Percentiles rank a stretch among this genome's conserved stretches.
Evolutionary conservation across 92 coral and sea anemone genomes (phyloP).

Genomic region (Palythoa grandiflora): DNA sequence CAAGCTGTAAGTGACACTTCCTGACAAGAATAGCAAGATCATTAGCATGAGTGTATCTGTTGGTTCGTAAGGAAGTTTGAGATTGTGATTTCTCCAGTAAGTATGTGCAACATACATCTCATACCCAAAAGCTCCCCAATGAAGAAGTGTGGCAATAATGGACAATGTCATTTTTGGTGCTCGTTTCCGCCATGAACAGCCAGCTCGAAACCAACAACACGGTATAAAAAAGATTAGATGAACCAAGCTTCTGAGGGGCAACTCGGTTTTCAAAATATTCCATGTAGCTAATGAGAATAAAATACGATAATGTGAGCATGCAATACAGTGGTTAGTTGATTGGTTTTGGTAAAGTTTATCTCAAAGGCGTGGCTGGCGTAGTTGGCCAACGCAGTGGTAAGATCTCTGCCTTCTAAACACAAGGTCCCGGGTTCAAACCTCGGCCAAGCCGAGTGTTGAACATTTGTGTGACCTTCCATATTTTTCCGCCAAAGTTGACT

Average conservation of each 20-base stretch:
- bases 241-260: slow-evolving; percentile 40
- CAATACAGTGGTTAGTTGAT: background rate
- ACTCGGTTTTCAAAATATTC: background rate
- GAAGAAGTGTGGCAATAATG: slow-evolving; percentile 1
- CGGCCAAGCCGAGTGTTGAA: too few species aligned
- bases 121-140: slow-evolving; percentile 61
- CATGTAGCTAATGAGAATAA: background rate
- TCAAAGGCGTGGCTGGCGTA: too few species aligned
- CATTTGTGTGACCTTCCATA: too few species aligned
- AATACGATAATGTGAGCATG: background rate
- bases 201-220: slow-evolving; percentile 42
- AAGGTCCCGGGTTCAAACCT: too few species aligned
- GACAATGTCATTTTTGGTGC: slow-evolving; percentile 19
- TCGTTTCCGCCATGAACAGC: background rate
- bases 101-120: slow-evolving; percentile 50
- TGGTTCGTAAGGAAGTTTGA: slow-evolving; percentile 32
- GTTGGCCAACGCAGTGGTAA: too few species aligned
- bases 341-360: too few species aligned
- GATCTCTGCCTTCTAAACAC: too few species aligned
- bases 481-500: too few species aligned
- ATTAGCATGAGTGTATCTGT: slow-evolving; percentile 56
- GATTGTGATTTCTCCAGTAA: slow-evolving; percentile 17
- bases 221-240: slow-evolving; percentile 55
- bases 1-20: slow-evolving; percentile 59
- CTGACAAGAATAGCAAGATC: slow-evolving; percentile 52